Base-by-base conservation (phyloP, 2,797 vertebrate genomes). In the Sebastes ruberrimus region DNA sequence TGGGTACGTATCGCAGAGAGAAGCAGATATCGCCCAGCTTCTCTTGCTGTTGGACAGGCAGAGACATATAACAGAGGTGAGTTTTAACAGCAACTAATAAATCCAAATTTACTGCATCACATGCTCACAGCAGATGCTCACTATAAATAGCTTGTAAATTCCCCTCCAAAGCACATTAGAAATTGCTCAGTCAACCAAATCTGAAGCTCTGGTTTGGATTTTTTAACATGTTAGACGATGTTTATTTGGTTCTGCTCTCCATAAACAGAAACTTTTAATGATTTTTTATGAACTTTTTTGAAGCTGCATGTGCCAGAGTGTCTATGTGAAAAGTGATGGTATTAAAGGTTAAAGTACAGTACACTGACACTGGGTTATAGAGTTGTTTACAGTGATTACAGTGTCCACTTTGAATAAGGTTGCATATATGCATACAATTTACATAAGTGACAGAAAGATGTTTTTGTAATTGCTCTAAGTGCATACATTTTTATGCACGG, bases 1-100 rank as follows among this genome's bases (percentile, higher is more conserved):
- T 99, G 74, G 99, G 99, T 46, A 99, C 98, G 0, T 99, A 99
- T 76, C 99, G 97, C 84, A 99, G 97, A n/a, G 99, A 99, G 95
- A 99, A 99, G 95, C 99, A 99, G 94, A 99, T 99, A 91, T 99
- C 99, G 1, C 99, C 99, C 87, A 99, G 88, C 91, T 99, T 99
- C 95, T 99, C 99, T 97, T 99, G 98, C 99, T 99, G 93, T 91
- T 75, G 94, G 90, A 92, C 28, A 46, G 27, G 60, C 62, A 87
- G 32, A 90, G 23, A 80, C 33, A 90, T 88, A 74, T 88, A 76
- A 13, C 35, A 86, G 66, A 78, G 78, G 76, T 86, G 83, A 92
- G 61, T 67, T 84, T 82, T 30, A 81, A 71, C 56, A 59, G 52
- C 38, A 66, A 42, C 23, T 1, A 55, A 62, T 70, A 18, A 71